A percentile compares a stretch with the other conserved stretches of the same genome.
Conservation (phyloP, 2,113 vertebrate species). For the Psilopsiagon aurifrons region DNA sequence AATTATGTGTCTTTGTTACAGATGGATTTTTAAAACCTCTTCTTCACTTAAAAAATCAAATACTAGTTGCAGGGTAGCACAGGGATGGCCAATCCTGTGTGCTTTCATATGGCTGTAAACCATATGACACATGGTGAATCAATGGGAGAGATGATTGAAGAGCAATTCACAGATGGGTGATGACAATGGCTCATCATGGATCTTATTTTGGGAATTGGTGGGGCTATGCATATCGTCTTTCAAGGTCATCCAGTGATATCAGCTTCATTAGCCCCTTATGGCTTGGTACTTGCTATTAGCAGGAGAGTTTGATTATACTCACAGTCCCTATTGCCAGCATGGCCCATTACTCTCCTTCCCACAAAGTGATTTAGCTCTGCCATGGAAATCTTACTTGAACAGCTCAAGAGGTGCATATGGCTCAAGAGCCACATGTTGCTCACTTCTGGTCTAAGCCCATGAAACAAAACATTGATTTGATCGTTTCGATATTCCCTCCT, state of each 20-base stretch:
- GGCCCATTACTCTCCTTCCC: slow-evolving; percentile 27
- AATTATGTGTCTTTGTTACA: slow-evolving; percentile 27
- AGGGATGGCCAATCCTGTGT: neutral
- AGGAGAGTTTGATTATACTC: slow-evolving; percentile 23
- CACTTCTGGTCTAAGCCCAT: neutral
- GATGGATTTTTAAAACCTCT: slow-evolving; percentile 24
- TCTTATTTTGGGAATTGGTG: slow-evolving; percentile 43
- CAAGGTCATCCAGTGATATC: slow-evolving; percentile 41
- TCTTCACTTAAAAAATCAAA: slow-evolving; percentile 8
- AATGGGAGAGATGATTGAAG: slow-evolving; percentile 64
- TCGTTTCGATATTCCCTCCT: neutral
- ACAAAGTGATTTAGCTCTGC: neutral
- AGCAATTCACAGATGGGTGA: slow-evolving; percentile 15
- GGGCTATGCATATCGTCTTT: neutral
- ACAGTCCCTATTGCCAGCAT: slow-evolving; percentile 19
- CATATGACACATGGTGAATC: slow-evolving; percentile 52
- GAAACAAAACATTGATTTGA: neutral
- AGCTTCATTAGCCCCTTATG: slow-evolving; percentile 55
- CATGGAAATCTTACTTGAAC: neutral
- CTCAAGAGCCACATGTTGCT: slow-evolving; percentile 30
- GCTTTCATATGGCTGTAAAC: slow-evolving; percentile 22
- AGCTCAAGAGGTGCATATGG: slow-evolving; percentile 6
- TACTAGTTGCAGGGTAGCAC: slow-evolving; percentile 1
- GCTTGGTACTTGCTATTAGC: neutral
- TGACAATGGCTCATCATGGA: slow-evolving; percentile 56